Conservation (phyloP, 2,888 invertebrate species). For the Himalopsyche anomala region DNA sequence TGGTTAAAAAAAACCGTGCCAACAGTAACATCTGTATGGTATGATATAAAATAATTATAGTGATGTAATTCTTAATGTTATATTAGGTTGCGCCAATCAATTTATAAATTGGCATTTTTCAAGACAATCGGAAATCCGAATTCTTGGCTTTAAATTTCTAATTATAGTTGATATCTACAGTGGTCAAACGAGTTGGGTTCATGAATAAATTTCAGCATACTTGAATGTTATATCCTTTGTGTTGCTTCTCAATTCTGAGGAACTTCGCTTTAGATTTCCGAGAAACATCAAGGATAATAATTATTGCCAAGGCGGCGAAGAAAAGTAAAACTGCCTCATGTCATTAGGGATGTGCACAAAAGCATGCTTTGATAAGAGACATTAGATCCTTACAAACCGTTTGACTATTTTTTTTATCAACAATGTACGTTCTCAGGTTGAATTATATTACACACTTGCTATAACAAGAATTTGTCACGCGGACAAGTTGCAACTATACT, state of each 20-base stretch:
- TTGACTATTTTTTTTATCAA: too few species aligned
- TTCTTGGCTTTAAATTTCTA: conserved; percentile 2
- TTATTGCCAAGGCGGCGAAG: conserved; percentile 37
- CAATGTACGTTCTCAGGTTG: too few species aligned
- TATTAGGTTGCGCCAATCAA: not conserved
- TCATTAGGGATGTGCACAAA: not conserved
- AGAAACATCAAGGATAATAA: conserved; percentile 39
- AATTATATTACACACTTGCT: too few species aligned
- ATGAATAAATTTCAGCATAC: conserved; percentile 32
- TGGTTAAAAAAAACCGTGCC: too few species aligned
- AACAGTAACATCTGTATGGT: too few species aligned
- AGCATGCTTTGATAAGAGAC: too few species aligned
- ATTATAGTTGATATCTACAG: conserved; percentile 4
- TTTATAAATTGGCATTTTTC: conserved; percentile 26
- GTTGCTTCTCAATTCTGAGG: conserved; percentile 1
- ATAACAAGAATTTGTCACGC: too few species aligned
- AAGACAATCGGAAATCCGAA: conserved; percentile 35
- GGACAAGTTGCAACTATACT: too few species aligned
- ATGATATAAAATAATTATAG: too few species aligned
- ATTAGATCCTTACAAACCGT: too few species aligned
- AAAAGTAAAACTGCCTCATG: conserved; percentile 18
- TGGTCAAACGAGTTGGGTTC: conserved; percentile 24
- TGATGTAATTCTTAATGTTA: too few species aligned
- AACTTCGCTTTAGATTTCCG: conserved; percentile 9
- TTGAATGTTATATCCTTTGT: conserved; percentile 27